Evolutionary conservation across 2,797 vertebrate species (phyloP).

Genomic region (Coluber constrictor): DNA sequence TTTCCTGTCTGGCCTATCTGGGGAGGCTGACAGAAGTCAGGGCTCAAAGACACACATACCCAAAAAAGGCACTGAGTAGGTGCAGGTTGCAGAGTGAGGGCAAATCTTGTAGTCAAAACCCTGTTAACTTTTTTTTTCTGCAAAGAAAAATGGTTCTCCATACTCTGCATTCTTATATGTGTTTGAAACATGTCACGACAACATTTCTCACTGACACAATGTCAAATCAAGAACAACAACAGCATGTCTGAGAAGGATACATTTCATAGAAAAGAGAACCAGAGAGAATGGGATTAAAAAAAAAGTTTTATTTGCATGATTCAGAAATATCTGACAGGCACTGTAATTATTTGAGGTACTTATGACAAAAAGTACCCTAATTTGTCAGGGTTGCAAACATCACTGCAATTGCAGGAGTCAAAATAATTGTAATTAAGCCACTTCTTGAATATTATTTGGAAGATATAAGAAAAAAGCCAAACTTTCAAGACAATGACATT

Average conservation of each 20-base stretch:
- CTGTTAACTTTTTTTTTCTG: conserved; percentile 37
- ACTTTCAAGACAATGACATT: conserved; percentile 44
- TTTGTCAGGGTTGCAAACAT: conserved; percentile 63
- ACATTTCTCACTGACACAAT: conserved; percentile 60
- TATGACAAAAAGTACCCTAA: conserved; percentile 60
- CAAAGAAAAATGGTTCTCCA: conserved; percentile 59
- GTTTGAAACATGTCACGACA: conserved; percentile 63
- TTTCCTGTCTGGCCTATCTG: neutral
- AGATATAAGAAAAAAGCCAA: conserved; percentile 51
- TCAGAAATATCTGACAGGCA: conserved; percentile 58
- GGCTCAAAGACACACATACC: neutral
- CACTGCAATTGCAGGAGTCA: conserved; percentile 55
- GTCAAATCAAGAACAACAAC: conserved; percentile 56
- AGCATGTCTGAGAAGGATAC: conserved; percentile 45
- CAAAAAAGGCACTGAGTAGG: neutral
- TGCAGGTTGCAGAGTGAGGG: neutral
- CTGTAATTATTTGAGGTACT: conserved; percentile 62
- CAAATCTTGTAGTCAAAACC: neutral
- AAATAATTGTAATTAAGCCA: conserved; percentile 65
- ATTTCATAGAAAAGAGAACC: neutral
- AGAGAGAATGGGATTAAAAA: neutral
- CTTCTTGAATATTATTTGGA: conserved; percentile 44
- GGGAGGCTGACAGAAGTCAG: neutral
- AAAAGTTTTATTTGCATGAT: conserved; percentile 46
- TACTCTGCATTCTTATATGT: conserved; percentile 61